A percentile compares a stretch with the other conserved stretches of the same genome.
phyloP scores from a whole-genome alignment of 1,140 invertebrate species.

The Camponotus vicinus region DNA sequence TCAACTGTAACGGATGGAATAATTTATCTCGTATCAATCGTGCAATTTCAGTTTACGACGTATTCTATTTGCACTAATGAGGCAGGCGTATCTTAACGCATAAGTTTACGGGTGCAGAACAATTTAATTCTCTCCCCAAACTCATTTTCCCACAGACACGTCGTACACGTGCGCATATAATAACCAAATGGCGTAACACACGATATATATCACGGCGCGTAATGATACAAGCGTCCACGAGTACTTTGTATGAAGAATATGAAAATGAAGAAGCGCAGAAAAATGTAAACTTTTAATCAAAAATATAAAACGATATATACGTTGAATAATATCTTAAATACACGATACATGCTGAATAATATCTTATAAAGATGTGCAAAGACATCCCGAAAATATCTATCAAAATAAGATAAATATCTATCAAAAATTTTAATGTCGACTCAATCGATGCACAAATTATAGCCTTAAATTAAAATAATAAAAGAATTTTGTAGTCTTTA shows the following conservation, averaged over 20 bases:
- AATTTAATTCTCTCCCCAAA: constrained; percentile 20
- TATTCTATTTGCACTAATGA: constrained; percentile 42
- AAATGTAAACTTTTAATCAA: background rate
- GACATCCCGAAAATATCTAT: no score
- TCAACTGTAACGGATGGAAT: background rate
- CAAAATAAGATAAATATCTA: no score
- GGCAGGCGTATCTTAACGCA: constrained; percentile 39
- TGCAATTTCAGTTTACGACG: constrained; percentile 15
- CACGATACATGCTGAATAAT: no score
- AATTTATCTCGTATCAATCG: constrained; percentile 12
- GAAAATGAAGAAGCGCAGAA: constrained; percentile 10
- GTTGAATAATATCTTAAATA: background rate
- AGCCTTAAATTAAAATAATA: no score
- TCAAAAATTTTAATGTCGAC: no score
- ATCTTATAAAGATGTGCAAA: background rate
- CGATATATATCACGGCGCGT: constrained; percentile 2
- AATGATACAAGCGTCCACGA: constrained; percentile 29
- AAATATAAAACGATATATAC: constrained; percentile 10
- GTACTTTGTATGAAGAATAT: constrained; percentile 29
- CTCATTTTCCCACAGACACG: constrained; percentile 29
- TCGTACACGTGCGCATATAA: constrained; percentile 35
- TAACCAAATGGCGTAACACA: constrained; percentile 39
- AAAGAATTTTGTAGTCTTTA: background rate
- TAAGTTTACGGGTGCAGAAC: constrained; percentile 22
- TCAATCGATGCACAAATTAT: no score